Evolutionary conservation across 2,888 invertebrate genomes (phyloP).

Genomic region (Trissoscelio sp.): DNA sequence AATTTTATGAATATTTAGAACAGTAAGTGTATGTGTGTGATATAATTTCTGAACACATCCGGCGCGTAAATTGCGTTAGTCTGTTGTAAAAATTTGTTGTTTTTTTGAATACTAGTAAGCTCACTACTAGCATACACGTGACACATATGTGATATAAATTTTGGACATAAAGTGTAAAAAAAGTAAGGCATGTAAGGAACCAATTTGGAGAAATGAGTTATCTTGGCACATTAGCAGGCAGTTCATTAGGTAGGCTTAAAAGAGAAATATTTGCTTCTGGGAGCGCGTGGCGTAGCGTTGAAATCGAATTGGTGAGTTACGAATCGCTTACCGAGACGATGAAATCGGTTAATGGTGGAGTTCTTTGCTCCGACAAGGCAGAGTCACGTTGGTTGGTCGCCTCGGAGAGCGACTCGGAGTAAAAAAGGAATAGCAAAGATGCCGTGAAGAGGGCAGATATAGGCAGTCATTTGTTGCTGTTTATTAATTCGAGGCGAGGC

Average conservation of each 20-base stretch:
- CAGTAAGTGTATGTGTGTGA: too few relatives aligned
- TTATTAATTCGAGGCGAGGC: constrained; percentile 82
- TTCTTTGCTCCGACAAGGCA: constrained; percentile 69
- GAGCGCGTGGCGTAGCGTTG: constrained; percentile 66
- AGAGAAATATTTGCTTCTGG: constrained; percentile 63
- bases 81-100: too few relatives aligned
- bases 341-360: constrained; percentile 77
- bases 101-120: too few relatives aligned
- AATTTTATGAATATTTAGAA: too few relatives aligned
- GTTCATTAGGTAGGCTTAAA: constrained; percentile 65
- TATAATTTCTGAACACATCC: too few relatives aligned
- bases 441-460: constrained; percentile 74
- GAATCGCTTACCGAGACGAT: constrained; percentile 78
- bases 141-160: background rate
- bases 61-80: too few relatives aligned
- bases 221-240: constrained; percentile 63
- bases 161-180: constrained; percentile 21
- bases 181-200: constrained; percentile 24
- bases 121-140: too few relatives aligned
- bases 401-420: constrained; percentile 30
- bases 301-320: constrained; percentile 72
- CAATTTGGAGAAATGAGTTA: constrained; percentile 65
- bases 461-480: constrained; percentile 81
- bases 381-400: constrained; percentile 65
- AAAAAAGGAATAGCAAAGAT: constrained; percentile 62